phyloP scores from a whole-genome alignment of 1,140 invertebrate genomes.

The Papilio helenus region DNA sequence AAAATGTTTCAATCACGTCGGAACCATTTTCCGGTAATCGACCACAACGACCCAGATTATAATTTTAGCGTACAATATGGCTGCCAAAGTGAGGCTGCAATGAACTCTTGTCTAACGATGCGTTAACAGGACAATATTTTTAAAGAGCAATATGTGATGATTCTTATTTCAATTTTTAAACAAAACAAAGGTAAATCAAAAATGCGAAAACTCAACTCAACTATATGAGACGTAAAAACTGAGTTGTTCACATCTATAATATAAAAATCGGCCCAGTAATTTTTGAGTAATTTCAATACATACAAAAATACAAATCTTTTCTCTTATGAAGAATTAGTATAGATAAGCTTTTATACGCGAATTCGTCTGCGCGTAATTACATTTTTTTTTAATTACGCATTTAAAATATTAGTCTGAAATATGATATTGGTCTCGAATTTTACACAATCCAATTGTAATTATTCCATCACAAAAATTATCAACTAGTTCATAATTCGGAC shows the following conservation, averaged over 20 bases:
- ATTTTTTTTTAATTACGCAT: too few species aligned
- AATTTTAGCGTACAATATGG: conserved; percentile 35
- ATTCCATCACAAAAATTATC: neutral
- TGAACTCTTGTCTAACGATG: conserved; percentile 17
- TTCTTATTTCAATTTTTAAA: neutral
- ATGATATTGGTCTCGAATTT: neutral
- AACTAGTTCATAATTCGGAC: neutral
- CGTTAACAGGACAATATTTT: neutral
- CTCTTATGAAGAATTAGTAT: too few species aligned
- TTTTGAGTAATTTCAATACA: too few species aligned
- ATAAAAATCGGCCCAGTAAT: too few species aligned
- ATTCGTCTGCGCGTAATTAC: too few species aligned
- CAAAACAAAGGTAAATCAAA: neutral
- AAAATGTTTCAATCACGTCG: conserved; percentile 15
- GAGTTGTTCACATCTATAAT: neutral
- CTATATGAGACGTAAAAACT: neutral
- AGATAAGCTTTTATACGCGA: too few species aligned
- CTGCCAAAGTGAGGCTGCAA: conserved; percentile 15
- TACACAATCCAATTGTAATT: neutral
- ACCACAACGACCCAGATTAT: conserved; percentile 36
- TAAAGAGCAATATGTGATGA: neutral
- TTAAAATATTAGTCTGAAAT: too few species aligned
- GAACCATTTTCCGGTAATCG: conserved; percentile 33
- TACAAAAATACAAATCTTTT: too few species aligned
- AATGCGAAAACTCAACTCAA: too few species aligned